These are phyloP conservation scores for Dryas iulia DNA, from an alignment of 1,140 invertebrate genomes.

Conservation along the genomic window DNA sequence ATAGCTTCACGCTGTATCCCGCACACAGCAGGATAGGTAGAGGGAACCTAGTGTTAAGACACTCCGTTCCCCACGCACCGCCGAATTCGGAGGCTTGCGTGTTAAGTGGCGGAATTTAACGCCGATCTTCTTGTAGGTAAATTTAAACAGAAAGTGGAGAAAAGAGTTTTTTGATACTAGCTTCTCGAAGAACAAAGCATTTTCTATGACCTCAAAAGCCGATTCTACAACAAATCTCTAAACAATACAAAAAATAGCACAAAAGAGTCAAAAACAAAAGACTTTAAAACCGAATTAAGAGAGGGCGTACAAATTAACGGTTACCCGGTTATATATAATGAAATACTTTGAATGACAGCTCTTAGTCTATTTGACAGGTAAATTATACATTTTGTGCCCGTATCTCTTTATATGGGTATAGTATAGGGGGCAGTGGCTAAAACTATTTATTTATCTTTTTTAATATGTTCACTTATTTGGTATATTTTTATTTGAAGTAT, in stretches of 20 bases:
- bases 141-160: too few relatives aligned
- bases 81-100: too few relatives aligned
- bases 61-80: too few relatives aligned
- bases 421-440: background rate
- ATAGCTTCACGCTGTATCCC: too few relatives aligned
- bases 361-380: constrained; percentile 10
- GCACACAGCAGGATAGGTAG: too few relatives aligned
- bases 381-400: constrained; percentile 7
- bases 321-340: constrained; percentile 9
- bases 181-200: too few relatives aligned
- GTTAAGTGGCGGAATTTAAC: too few relatives aligned
- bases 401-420: background rate
- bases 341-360: constrained; percentile 9
- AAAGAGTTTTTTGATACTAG: too few relatives aligned
- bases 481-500: too few relatives aligned
- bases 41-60: too few relatives aligned
- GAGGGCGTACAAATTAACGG: constrained; percentile 8
- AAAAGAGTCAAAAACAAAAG: constrained; percentile 3
- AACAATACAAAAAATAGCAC: background rate
- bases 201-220: background rate
- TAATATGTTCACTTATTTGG: too few relatives aligned
- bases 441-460: background rate
- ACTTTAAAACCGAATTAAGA: constrained; percentile 7
- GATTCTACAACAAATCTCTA: background rate
- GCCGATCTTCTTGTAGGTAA: too few relatives aligned